Base-by-base conservation (phyloP, 2,888 invertebrate species). In the Caenorhabditis panamensis region DNA sequence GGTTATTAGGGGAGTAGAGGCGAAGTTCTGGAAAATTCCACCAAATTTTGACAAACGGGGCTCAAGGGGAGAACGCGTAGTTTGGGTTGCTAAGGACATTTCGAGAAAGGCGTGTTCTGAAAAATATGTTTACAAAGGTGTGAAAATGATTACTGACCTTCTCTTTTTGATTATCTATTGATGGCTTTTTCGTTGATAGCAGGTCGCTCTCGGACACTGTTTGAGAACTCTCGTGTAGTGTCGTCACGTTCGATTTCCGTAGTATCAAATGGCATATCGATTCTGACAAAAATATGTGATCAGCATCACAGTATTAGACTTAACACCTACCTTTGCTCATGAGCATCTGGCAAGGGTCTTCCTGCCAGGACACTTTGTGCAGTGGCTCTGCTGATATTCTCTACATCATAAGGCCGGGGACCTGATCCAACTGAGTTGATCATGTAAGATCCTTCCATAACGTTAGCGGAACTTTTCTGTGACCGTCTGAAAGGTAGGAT, bases 331-430 rank as follows among this genome's bases (percentile, higher is more conserved):
- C 63, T 22, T 47, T 85, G 84, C 63, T 88, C 87, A 18, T 81
- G 67, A 0, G 89, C 86, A 72, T 89, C 87, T 11, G 89, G 89
- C 54, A 89, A 54, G 24, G 84, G 83, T 54, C 86, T 80, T 37
- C 76, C 78, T 1, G 88, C 78, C 5, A 89, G 75, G 1, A 88
- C 84, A 36, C 76, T 87, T 67, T 90, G 90, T 8, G 90, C 90
- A 9, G 85, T 88, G 9, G 80, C 78, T 26, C 90, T 62, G 11
- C 88, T 82, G 58, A 90, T 85, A 36, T 86, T 80, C 59, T 88
- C 87, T 9, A 90, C 90, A 67, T 90, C 89, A 76, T 90, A 90
- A 0, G 90, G 90, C 16, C 89, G 75, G 13, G 90, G 90, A 1
- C 88, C 88, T 4, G 84, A 82, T 13, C 85, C 80, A 8, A 75